phyloP scores from a whole-genome alignment of 2,113 vertebrate species.

The Triplophysa rosa region DNA sequence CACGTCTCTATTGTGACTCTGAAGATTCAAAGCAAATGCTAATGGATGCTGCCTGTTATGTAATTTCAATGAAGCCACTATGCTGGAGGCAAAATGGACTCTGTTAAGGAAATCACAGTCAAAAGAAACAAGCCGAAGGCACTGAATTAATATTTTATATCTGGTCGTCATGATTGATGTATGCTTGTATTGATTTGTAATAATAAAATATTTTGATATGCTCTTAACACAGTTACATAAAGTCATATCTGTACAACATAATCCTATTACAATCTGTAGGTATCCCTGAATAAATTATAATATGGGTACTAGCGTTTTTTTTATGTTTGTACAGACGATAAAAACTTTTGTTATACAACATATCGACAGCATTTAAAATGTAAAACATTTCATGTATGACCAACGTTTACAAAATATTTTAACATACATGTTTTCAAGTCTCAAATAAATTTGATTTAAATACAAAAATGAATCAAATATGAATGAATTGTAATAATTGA shows the following conservation, averaged over 20 bases:
- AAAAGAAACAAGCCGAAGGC: conserved; percentile 20
- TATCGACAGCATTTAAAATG: too few relatives aligned
- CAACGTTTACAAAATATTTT: too few relatives aligned
- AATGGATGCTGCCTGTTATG: conserved; percentile 39
- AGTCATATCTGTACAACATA: neutral
- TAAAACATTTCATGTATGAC: too few relatives aligned
- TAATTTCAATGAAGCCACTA: conserved; percentile 29
- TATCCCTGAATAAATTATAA: too few relatives aligned
- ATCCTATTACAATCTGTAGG: too few relatives aligned
- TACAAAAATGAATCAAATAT: too few relatives aligned
- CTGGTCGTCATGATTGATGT: conserved; percentile 11
- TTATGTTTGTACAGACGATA: too few relatives aligned
- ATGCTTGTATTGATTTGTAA: neutral
- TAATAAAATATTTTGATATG: neutral
- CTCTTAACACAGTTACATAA: neutral
- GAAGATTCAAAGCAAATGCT: conserved; percentile 44
- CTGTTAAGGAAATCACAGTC: conserved; percentile 30
- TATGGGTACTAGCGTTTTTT: too few relatives aligned
- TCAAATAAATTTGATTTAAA: too few relatives aligned
- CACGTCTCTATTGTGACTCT: conserved; percentile 37
- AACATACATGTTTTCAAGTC: too few relatives aligned
- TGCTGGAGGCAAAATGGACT: conserved; percentile 28
- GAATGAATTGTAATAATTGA: too few relatives aligned
- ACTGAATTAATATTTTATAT: conserved; percentile 20
- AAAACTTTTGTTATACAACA: too few relatives aligned